Percentiles rank a stretch among this genome's conserved stretches.
These are phyloP conservation scores for Pangasius djambal DNA, from an alignment of 2,797 vertebrate species.

Conservation along the genomic window DNA sequence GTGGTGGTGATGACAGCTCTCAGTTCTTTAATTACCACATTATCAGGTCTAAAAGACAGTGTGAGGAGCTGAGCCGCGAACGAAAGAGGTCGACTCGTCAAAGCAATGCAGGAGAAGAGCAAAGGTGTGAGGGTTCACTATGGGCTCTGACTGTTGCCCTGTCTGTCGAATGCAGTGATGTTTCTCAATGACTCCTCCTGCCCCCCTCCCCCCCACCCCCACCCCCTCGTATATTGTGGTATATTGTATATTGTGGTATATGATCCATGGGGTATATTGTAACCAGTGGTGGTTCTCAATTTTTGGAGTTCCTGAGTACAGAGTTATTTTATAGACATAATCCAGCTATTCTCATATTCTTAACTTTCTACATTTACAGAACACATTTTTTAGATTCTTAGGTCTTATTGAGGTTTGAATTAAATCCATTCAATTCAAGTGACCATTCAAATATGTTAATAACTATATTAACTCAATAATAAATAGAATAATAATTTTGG, in stretches of 20 bases:
- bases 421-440: not conserved
- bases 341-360: not conserved
- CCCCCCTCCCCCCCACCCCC: not conserved
- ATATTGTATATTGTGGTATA: not conserved
- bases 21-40: conserved; percentile 98
- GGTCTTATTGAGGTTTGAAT: not conserved
- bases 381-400: not conserved
- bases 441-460: not conserved
- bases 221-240: not conserved
- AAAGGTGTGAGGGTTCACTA: conserved; percentile 63
- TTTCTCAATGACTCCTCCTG: not conserved
- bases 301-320: not conserved
- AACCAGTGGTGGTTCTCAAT: not conserved
- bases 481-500: not conserved
- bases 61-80: conserved; percentile 83
- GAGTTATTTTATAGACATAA: not conserved
- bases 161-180: conserved; percentile 3
- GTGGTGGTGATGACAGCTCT: conserved; percentile 81
- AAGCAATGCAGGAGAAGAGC: conserved; percentile 64
- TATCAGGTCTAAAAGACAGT: conserved; percentile 89
- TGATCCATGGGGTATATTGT: not conserved
- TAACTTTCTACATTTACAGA: not conserved
- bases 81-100: conserved; percentile 77
- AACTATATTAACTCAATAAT: not conserved
- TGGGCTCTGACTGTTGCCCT: conserved; percentile 41